A percentile compares a stretch with the other conserved stretches of the same genome.
Conservation (phyloP, 2,888 invertebrate genomes). For the Teinopalpus imperialis region DNA sequence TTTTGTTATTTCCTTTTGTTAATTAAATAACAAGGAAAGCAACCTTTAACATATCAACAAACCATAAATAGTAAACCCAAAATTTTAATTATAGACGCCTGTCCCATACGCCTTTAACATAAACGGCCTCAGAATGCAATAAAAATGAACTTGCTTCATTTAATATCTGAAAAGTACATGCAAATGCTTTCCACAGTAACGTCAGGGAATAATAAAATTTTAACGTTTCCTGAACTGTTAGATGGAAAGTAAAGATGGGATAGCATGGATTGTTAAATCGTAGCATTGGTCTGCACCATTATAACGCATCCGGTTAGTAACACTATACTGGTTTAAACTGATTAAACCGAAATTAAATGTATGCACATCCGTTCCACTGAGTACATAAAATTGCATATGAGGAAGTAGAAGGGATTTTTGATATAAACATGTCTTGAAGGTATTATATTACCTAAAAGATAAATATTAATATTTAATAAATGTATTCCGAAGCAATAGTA, state of each 20-base stretch:
- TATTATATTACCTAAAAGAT: too few relatives aligned
- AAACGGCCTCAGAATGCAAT: too few relatives aligned
- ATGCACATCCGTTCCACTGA: slow-evolving; percentile 17
- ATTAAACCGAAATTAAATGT: slow-evolving; percentile 19
- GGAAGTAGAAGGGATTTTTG: slow-evolving; percentile 5
- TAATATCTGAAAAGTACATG: slow-evolving; percentile 1
- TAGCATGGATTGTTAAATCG: slow-evolving; percentile 7
- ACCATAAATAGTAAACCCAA: too few relatives aligned
- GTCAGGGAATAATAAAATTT: slow-evolving; percentile 15
- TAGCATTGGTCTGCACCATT: slow-evolving; percentile 3
- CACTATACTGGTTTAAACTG: slow-evolving; percentile 12
- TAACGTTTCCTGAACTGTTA: slow-evolving; percentile 18
- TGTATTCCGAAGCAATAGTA: too few relatives aligned
- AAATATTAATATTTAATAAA: too few relatives aligned
- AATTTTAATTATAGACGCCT: too few relatives aligned
- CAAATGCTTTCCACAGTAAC: slow-evolving; percentile 14
- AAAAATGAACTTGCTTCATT: slow-evolving; percentile 10
- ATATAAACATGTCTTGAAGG: too few relatives aligned
- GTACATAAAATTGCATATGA: slow-evolving; percentile 19
- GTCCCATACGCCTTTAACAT: too few relatives aligned
- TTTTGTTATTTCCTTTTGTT: too few relatives aligned
- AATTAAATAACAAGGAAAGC: too few relatives aligned
- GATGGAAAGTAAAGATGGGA: slow-evolving; percentile 10
- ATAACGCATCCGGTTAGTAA: slow-evolving; percentile 20
- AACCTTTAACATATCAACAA: too few relatives aligned